Percentiles rank a stretch among this genome's conserved stretches.
These are phyloP conservation scores for Artibeus jamaicensis DNA, from an alignment of 2,797 vertebrate genomes.

Conservation along the genomic window DNA sequence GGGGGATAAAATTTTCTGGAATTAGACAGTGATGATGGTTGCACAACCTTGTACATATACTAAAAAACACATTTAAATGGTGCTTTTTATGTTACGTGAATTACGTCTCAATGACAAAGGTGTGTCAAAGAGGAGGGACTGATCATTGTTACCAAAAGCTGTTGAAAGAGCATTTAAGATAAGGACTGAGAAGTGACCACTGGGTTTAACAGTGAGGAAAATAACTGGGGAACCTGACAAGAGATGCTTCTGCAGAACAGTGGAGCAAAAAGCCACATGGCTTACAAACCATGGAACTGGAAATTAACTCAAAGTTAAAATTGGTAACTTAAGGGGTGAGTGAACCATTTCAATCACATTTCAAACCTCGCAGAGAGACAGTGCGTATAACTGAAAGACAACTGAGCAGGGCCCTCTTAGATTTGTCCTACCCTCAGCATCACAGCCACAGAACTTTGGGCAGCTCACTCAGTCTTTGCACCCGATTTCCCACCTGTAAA, in stretches of 20 bases:
- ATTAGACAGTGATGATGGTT: background rate
- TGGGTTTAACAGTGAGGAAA: conserved; percentile 9
- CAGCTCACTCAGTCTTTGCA: background rate
- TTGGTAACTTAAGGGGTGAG: background rate
- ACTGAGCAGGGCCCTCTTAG: background rate
- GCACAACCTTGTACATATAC: background rate
- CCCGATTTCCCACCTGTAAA: background rate
- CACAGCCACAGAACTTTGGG: background rate
- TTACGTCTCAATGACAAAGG: background rate
- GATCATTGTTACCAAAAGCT: background rate
- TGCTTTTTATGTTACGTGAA: background rate
- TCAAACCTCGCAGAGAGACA: conserved; percentile 18
- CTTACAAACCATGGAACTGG: background rate
- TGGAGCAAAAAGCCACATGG: background rate
- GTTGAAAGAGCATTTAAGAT: background rate
- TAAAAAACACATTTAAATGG: background rate
- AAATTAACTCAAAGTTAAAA: conserved; percentile 34
- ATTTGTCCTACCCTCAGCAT: background rate
- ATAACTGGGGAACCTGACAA: background rate
- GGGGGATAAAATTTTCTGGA: background rate
- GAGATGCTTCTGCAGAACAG: background rate
- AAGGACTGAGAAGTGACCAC: background rate
- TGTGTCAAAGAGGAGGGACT: background rate
- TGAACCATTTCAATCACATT: conserved; percentile 6
- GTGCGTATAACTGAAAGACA: background rate